Base-by-base conservation (phyloP, 2,888 invertebrate species). In the Acrobasis suavella region DNA sequence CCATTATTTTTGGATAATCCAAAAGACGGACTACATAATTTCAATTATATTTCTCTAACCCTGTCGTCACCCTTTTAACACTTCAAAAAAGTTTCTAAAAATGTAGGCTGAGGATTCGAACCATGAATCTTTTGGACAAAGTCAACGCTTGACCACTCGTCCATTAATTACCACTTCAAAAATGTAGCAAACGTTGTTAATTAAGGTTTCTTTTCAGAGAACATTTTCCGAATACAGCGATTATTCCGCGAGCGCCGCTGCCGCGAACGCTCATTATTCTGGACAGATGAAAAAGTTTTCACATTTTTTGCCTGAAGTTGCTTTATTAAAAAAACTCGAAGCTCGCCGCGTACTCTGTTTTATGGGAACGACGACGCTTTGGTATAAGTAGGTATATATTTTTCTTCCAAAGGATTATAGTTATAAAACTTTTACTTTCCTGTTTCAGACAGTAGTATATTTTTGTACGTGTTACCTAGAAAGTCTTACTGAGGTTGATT, bases 311-410 rank as follows among this genome's bases (percentile, higher is more conserved):
- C 67, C 58, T 56, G 68, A 73, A 66, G 67, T 63, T 63, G 66
- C 69, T 70, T 65, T 69, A 68, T 67, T 70, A 69, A 72, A 71
- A 72, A n/a, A 67, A 62, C 66, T 69, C 61, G 63, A 62, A 65
- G 69, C 69, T 65, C 63, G 62, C 60, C 51, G 37, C 58, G 50
- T 59, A 46, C 62, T 38, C 61, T 58, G 42, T 51, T 54, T 59
- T 49, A 37, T n/a, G 46, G 32, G 50, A 58, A 50, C 42, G 17
- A 46, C 46, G 15, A 39, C 37, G 37, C 22, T 54, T 17, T 55
- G 37, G 22, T 59, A 63, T 54, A 2, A 22, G 22, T 1, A 22
- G n/a, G n/a, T n/a, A n/a, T n/a, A 50, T 60, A 61, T 58, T 64
- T 56, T 54, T 58, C 39, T 54, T 54, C 9, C 16, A 54, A 54